Conservation (phyloP, 2,797 vertebrate species). For the Selene dorsalis region DNA sequence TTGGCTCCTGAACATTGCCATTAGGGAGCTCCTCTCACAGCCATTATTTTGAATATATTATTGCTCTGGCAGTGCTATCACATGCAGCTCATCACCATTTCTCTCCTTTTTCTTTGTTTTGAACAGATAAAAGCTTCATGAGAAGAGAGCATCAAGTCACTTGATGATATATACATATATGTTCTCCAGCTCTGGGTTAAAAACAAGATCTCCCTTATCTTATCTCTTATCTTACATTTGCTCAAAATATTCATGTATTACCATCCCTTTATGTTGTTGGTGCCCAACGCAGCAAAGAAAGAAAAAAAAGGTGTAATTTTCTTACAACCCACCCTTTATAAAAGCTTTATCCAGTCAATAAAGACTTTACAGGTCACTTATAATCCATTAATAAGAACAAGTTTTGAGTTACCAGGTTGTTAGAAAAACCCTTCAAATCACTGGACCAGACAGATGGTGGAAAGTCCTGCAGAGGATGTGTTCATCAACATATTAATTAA, state of each 20-base stretch:
- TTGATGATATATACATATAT: constrained; percentile 36
- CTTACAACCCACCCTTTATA: too few species aligned
- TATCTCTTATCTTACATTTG: neutral
- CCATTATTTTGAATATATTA: constrained; percentile 79
- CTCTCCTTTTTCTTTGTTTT: constrained; percentile 60
- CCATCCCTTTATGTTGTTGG: neutral
- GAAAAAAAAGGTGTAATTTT: neutral
- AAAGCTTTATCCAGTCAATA: too few species aligned
- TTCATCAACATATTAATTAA: neutral
- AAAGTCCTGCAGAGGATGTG: neutral
- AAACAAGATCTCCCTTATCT: constrained; percentile 21
- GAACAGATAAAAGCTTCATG: constrained; percentile 71
- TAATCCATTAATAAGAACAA: neutral
- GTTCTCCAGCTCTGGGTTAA: constrained; percentile 26
- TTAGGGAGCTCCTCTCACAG: constrained; percentile 73
- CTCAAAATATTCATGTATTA: neutral
- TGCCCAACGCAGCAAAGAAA: neutral
- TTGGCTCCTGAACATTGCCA: constrained; percentile 66
- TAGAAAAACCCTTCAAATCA: neutral
- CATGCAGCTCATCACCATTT: constrained; percentile 72
- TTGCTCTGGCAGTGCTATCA: constrained; percentile 75
- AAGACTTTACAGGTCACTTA: neutral
- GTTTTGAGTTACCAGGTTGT: neutral
- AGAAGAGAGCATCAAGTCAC: constrained; percentile 65
- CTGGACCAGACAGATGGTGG: neutral